Percentiles rank a stretch among this genome's conserved stretches.
Conservation (phyloP, 2,888 invertebrate species). For the Morinoia aosen region DNA sequence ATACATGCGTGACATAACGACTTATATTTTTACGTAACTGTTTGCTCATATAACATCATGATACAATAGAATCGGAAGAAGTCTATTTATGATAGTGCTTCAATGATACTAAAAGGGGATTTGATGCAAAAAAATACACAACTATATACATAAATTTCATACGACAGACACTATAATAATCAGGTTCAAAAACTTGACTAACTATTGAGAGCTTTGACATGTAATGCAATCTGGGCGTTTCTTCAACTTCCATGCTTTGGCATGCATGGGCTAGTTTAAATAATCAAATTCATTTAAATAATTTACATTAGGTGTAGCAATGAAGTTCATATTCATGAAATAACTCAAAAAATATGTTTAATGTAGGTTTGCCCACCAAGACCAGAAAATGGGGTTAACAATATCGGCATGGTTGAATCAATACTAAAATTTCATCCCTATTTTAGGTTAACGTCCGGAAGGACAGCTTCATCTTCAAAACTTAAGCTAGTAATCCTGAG, state of each 20-base stretch:
- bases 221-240: background rate
- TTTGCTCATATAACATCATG: too few species aligned
- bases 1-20: too few species aligned
- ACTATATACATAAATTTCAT: too few species aligned
- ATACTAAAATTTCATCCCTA: background rate
- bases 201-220: too few species aligned
- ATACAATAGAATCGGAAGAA: too few species aligned
- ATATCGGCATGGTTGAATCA: too few species aligned
- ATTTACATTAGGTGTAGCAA: background rate
- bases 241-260: background rate
- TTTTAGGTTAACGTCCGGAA: background rate
- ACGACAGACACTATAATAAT: too few species aligned
- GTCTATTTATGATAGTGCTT: too few species aligned
- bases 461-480: background rate
- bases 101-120: too few species aligned
- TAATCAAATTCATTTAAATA: background rate
- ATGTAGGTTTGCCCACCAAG: background rate
- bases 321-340: background rate
- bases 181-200: too few species aligned
- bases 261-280: background rate
- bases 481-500: background rate
- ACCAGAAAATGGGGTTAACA: background rate
- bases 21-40: too few species aligned
- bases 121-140: too few species aligned
- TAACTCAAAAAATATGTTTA: background rate